A percentile compares a stretch with the other conserved stretches of the same genome.
Evolutionary conservation across 2,113 vertebrate species (phyloP).

Genomic region (human (Homo sapiens)): GRCh38 chr12:14160001-14160500

Average conservation of each 20-base stretch:
- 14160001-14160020: no score
- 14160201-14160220: background rate
- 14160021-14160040: no score
- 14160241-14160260: background rate
- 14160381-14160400: background rate
- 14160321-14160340: slow-evolving; percentile 16
- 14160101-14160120: background rate
- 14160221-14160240: background rate
- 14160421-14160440: background rate
- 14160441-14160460: slow-evolving; percentile 19
- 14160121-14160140: background rate
- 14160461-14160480: slow-evolving; percentile 12
- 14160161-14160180: background rate
- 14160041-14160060: no score
- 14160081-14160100: background rate
- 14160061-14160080: background rate
- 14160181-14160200: background rate
- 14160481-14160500: background rate
- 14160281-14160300: background rate
- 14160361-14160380: slow-evolving; percentile 1
- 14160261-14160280: background rate
- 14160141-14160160: background rate
- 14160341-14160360: slow-evolving; percentile 40
- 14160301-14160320: background rate
- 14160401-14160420: slow-evolving; percentile 31